Base-by-base conservation (phyloP, 2,888 invertebrate genomes). In the Sesia apiformis region DNA sequence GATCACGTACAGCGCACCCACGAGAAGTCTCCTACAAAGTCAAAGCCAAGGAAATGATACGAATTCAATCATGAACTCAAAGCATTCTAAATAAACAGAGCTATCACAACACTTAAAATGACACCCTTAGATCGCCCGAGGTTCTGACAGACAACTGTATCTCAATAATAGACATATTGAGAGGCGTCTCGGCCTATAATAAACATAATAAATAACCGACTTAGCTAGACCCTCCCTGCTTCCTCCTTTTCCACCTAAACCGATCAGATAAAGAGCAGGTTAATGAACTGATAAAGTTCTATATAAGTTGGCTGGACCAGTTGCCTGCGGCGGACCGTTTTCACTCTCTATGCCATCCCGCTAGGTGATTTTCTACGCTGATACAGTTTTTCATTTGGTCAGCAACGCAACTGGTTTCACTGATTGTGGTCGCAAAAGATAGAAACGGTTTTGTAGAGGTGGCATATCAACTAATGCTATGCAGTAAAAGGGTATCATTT, bases 281-380 rank as follows among this genome's bases (percentile, higher is more conserved):
- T 50, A 50, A 7, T 50, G 50, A 4, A 46, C 46, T 46, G 46
- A 46, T 46, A 46, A 61, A 60, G 72, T 62, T 74, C 77, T 70
- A 60, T 46, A 57, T 71, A 71, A 58, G 63, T 62, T 74, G 72
- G 76, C 56, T 63, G 64, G 56, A 63, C 66, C 58, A 68, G 69
- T 69, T 64, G 67, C 76, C 70, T 59, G 65, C 64, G 70, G 67
- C 66, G 56, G 54, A 59, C 57, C 58, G 78, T 75, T 87, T 87
- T 87, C 86, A 86, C 86, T 87, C 82, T 88, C 87, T 62, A 80
- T 81, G 57, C 67, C 64, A 84, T 86, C 76, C 78, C 79, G 81
- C 78, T 81, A 80, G 67, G 63, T 63, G 66, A 72, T 81, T 74
- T 84, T 84, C 84, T 84, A 81, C 69, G 59, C 67, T 74, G 80